Evolutionary conservation across 2,113 vertebrate species (phyloP).

Genomic region (Prionailurus viverrinus): DNA sequence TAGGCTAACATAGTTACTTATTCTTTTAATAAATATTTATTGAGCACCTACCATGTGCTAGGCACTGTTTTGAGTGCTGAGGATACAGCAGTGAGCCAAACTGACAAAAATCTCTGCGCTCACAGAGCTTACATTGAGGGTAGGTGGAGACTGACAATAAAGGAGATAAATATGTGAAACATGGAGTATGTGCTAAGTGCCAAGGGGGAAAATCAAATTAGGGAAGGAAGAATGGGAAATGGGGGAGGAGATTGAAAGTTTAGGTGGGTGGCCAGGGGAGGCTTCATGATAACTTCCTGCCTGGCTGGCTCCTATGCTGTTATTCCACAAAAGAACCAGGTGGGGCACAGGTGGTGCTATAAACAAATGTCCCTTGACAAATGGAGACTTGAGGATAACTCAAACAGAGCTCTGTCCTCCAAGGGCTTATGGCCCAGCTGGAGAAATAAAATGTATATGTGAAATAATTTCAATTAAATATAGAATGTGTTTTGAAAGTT

Average conservation of each 20-base stretch:
- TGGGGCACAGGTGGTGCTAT: background rate
- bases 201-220: background rate
- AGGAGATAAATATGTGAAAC: background rate
- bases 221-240: background rate
- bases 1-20: background rate
- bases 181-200: background rate
- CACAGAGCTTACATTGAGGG: background rate
- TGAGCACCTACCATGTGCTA: background rate
- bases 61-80: background rate
- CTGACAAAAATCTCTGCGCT: background rate
- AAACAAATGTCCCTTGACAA: background rate
- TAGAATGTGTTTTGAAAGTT: background rate
- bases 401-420: background rate
- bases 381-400: background rate
- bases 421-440: background rate
- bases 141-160: background rate
- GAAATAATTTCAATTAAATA: slow-evolving; percentile 11
- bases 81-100: background rate
- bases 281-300: background rate
- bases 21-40: background rate
- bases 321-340: background rate
- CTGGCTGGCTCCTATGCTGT: background rate
- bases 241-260: background rate
- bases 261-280: background rate
- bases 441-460: background rate